Evolutionary conservation across 2,888 invertebrate species (phyloP), one percentile per base, ranked within the genome.

Genomic region (Chydorus sphaericus): DNA sequence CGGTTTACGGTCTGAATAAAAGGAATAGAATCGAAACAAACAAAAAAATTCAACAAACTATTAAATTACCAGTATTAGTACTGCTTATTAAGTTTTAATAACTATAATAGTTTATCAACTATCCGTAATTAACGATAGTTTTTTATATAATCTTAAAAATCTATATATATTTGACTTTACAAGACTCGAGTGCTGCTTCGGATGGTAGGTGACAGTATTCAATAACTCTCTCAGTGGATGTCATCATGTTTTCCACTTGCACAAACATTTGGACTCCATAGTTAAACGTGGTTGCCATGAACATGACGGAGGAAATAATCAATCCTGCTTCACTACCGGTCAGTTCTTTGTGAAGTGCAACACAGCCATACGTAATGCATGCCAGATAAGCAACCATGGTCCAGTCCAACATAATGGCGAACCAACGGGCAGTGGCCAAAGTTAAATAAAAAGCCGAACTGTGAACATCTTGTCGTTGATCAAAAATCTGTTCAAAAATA

Each of bases 211-310:
- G 73, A 1, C 82, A 80, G 68, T 86, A 90, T 66, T 89, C 85
- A 23, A 52, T 31, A 1, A 52, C 36, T 33, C 52, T 16, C 33
- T 52, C 52, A 1, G 36, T 36, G 14, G 52, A 83, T 4, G 85
- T 89, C 87, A 89, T 86, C 61, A 82, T 83, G 66, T 87, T 89
- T 67, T 81, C 86, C 7, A 87, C 69, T 68, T 92, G 92, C 0
- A 91, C 87, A 62, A 88, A 87, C 69, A 93, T 92, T 10, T 92
- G 74, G 80, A 93, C 88, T 29, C 89, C 90, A 89, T 90, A 93
- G 66, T 76, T 75, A 62, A 77, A 71, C 66, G 73, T 67, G 6
- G 74, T 73, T 63, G 73, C 69, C 61, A 74, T 53, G 48, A 57
- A 31, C 54, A 62, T 60, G 67, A 65, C 65, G 10, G 64, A 65